Evolutionary conservation across 2,888 invertebrate genomes (phyloP).

Genomic region (Gortyna flavago): DNA sequence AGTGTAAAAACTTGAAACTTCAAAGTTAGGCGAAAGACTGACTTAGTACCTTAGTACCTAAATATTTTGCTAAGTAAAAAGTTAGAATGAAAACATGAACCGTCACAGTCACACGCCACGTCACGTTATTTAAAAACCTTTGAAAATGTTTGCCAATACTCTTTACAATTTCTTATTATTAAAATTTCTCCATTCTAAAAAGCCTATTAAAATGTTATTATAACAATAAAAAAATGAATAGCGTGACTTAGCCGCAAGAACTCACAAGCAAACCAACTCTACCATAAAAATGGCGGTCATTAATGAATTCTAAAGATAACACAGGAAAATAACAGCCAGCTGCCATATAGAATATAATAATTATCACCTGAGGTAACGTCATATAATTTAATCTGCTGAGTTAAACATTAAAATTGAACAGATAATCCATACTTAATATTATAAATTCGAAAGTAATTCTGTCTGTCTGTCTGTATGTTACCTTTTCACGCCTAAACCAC

Average conservation of each 20-base stretch:
- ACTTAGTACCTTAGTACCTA: no score
- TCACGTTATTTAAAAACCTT: background rate
- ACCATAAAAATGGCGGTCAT: constrained; percentile 23
- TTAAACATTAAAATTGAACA: constrained; percentile 51
- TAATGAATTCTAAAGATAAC: constrained; percentile 43
- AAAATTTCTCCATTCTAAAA: background rate
- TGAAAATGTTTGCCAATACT: background rate
- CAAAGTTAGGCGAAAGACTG: no score
- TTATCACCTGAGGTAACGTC: constrained; percentile 49
- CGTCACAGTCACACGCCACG: background rate
- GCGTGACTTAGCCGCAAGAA: constrained; percentile 1
- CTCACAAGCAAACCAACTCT: background rate
- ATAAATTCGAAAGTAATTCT: no score
- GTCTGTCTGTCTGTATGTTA: no score
- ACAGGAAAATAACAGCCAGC: constrained; percentile 45
- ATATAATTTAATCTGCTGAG: constrained; percentile 42
- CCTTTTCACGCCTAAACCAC: no score
- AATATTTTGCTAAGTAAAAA: no score
- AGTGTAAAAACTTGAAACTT: no score
- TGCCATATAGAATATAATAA: constrained; percentile 46
- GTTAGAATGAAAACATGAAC: background rate
- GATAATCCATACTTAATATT: no score
- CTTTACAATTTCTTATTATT: background rate
- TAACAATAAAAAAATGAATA: background rate
- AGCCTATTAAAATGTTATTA: background rate